Evolutionary conservation across 2,113 vertebrate species (phyloP).

Genomic region (Dasyurus viverrinus): DNA sequence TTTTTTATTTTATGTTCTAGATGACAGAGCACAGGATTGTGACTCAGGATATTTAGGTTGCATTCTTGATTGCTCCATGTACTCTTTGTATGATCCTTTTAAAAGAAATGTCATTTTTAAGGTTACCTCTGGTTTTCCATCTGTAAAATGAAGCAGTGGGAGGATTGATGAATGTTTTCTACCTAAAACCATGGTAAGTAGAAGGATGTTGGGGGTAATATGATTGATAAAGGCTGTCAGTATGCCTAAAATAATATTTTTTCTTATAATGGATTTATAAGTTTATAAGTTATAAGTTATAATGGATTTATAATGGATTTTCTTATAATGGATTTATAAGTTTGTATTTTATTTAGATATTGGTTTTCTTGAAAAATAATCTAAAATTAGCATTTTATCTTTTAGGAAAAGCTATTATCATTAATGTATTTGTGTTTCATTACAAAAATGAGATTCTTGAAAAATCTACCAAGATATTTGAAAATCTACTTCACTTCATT

Average conservation of each 20-base stretch:
- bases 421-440: neutral
- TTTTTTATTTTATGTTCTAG: conserved; percentile 64
- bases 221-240: neutral
- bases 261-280: neutral
- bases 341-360: neutral
- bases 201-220: neutral
- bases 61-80: neutral
- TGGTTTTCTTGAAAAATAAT: neutral
- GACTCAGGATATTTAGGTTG: conserved; percentile 40
- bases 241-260: neutral
- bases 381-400: neutral
- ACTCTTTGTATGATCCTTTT: neutral
- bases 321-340: neutral
- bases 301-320: too few species aligned
- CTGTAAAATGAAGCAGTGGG: conserved; percentile 15
- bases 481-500: neutral
- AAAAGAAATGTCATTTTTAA: conserved; percentile 25
- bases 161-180: neutral
- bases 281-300: too few species aligned
- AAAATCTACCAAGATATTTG: conserved; percentile 30
- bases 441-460: neutral
- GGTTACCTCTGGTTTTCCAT: conserved; percentile 7
- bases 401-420: neutral
- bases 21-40: conserved; percentile 34
- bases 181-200: neutral